Evolutionary conservation across 2,797 vertebrate species (phyloP).

Genomic region (Toxotes lorentzi): DNA sequence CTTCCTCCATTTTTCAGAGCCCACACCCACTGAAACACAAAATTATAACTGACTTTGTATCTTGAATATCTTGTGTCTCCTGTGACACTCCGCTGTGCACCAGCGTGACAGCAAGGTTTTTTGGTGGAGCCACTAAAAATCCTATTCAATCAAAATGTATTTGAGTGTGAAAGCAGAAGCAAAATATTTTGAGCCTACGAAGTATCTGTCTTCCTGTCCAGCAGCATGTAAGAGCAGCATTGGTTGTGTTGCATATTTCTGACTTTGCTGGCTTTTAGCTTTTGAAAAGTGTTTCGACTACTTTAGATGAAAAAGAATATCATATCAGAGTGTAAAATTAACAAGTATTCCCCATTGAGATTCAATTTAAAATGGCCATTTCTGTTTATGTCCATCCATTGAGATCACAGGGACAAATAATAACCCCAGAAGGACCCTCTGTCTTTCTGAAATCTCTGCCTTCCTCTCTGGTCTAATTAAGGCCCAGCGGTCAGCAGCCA

Average conservation of each 20-base stretch:
- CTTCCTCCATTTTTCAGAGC: not conserved
- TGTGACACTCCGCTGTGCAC: conserved; percentile 18
- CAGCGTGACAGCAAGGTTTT: conserved; percentile 19
- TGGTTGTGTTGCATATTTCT: conserved; percentile 3
- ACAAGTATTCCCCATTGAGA: not conserved
- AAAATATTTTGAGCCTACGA: conserved; percentile 15
- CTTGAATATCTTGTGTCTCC: not conserved
- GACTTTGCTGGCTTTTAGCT: conserved; percentile 1
- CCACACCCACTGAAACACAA: not conserved
- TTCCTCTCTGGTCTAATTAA: conserved; percentile 61
- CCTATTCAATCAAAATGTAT: conserved; percentile 24
- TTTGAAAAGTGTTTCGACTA: not conserved
- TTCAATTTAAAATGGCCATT: not conserved
- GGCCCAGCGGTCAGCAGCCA: conserved; percentile 44
- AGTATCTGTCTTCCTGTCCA: conserved; percentile 7
- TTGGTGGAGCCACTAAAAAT: conserved; percentile 25
- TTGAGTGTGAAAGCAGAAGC: conserved; percentile 17
- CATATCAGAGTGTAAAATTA: not conserved
- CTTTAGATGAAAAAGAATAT: not conserved
- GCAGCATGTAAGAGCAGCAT: conserved; percentile 7
- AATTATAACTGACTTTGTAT: conserved; percentile 19
- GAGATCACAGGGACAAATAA: conserved; percentile 18
- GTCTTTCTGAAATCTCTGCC: conserved; percentile 23
- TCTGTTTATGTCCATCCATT: conserved; percentile 2
- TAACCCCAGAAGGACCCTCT: conserved; percentile 28